A percentile compares a stretch with the other conserved stretches of the same genome.
Conservation (phyloP, 1,140 invertebrate genomes). For the Trichonephila inaurata region DNA sequence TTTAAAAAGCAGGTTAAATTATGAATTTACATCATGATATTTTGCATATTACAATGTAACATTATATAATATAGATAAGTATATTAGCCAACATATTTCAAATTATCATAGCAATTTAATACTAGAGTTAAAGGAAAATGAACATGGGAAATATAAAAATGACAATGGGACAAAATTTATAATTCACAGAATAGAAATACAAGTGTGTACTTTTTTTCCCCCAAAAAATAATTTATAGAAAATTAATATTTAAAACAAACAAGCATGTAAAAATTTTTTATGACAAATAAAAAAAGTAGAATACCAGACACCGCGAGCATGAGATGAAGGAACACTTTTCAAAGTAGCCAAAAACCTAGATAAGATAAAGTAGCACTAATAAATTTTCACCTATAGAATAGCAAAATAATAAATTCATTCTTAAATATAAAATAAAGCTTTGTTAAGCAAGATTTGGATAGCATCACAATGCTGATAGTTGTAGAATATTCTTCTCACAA, state of each 20-base stretch:
- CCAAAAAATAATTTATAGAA: not conserved
- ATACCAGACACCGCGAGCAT: conserved; percentile 36
- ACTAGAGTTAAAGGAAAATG: too few relatives aligned
- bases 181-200: conserved; percentile 17
- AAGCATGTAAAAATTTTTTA: not conserved
- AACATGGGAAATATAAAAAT: not conserved
- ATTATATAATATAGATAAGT: too few relatives aligned
- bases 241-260: not conserved
- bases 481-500: too few relatives aligned
- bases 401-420: conserved; percentile 6
- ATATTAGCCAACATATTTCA: too few relatives aligned
- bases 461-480: too few relatives aligned
- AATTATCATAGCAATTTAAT: too few relatives aligned
- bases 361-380: conserved; percentile 49
- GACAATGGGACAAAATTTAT: not conserved
- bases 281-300: conserved; percentile 26
- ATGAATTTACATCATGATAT: too few relatives aligned
- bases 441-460: too few relatives aligned
- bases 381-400: conserved; percentile 11
- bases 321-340: conserved; percentile 48
- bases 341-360: conserved; percentile 65
- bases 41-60: too few relatives aligned
- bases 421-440: not conserved
- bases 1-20: too few relatives aligned
- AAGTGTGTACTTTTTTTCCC: not conserved